Conservation (phyloP, 2,888 invertebrate species). For the Dysmachus trigonus region DNA sequence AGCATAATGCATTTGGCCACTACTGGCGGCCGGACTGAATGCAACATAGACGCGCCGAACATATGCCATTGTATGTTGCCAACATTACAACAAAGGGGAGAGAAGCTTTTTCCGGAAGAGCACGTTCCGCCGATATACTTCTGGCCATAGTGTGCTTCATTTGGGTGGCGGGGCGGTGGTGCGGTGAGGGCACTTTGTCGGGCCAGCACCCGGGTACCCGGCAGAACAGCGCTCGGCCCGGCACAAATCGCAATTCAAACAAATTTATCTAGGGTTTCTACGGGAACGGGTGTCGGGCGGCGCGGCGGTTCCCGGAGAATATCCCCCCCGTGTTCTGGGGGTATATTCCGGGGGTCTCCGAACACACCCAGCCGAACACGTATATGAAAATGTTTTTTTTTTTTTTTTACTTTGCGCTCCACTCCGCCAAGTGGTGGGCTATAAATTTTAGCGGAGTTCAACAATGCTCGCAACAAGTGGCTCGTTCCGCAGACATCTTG, state of each 20-base stretch:
- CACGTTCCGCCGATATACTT: constrained; percentile 35
- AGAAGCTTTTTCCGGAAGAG: constrained; percentile 15
- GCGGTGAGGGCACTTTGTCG: neutral
- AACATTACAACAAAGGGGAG: constrained; percentile 4
- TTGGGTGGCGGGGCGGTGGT: neutral
- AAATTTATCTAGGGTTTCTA: constrained; percentile 21
- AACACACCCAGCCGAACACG: neutral
- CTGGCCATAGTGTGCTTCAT: neutral
- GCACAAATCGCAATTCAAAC: constrained; percentile 34
- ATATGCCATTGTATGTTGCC: constrained; percentile 38
- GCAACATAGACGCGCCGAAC: neutral
- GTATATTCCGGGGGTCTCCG: neutral
- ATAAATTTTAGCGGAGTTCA: constrained; percentile 63
- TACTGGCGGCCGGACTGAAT: neutral
- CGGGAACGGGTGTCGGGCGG: neutral
- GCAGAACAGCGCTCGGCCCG: neutral
- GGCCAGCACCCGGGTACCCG: neutral
- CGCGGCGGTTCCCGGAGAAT: neutral
- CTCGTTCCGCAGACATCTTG: constrained; percentile 51
- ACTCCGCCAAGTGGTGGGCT: constrained; percentile 52
- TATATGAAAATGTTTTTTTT: constrained; percentile 36
- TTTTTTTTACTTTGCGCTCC: constrained; percentile 19
- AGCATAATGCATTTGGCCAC: constrained; percentile 43
- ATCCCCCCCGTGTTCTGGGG: neutral
- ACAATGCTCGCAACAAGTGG: constrained; percentile 64